A percentile compares a stretch with the other conserved stretches of the same genome.
These are phyloP conservation scores for Notothenia rossii DNA, from an alignment of 2,113 vertebrate genomes.

Conservation along the genomic window DNA sequence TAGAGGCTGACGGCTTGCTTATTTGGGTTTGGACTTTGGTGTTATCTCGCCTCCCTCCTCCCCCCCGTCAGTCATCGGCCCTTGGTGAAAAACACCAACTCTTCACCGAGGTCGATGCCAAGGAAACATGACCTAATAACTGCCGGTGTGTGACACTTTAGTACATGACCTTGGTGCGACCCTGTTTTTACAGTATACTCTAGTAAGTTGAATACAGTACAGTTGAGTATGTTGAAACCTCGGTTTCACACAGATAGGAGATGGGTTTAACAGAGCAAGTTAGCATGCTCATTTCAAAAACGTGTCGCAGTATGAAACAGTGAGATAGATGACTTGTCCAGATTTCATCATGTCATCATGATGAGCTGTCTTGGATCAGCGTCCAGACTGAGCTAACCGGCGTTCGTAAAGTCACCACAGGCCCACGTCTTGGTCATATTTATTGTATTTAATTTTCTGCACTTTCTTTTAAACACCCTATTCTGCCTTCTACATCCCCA, in stretches of 20 bases:
- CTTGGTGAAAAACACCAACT: slow-evolving; percentile 74
- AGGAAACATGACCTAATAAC: slow-evolving; percentile 76
- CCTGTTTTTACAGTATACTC: slow-evolving; percentile 26
- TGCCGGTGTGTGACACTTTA: slow-evolving; percentile 70
- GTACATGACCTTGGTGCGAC: slow-evolving; percentile 49
- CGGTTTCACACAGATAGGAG: neutral
- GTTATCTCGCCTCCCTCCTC: slow-evolving; percentile 78
- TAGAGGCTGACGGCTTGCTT: slow-evolving; percentile 84
- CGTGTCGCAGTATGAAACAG: slow-evolving; percentile 20
- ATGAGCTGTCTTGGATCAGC: slow-evolving; percentile 48
- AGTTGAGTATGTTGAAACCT: slow-evolving; percentile 16
- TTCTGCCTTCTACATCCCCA: neutral
- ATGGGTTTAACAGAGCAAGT: slow-evolving; percentile 24
- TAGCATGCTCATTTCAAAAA: slow-evolving; percentile 9
- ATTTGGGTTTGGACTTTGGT: slow-evolving; percentile 85
- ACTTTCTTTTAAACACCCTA: neutral
- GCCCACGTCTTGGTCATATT: slow-evolving; percentile 3
- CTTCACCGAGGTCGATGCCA: slow-evolving; percentile 51
- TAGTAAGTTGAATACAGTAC: slow-evolving; percentile 33
- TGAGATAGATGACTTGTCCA: slow-evolving; percentile 41
- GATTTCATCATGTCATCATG: slow-evolving; percentile 36
- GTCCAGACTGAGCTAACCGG: slow-evolving; percentile 28
- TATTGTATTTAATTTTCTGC: neutral
- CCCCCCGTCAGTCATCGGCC: slow-evolving; percentile 77
- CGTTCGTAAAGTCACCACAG: slow-evolving; percentile 16